A percentile compares a stretch with the other conserved stretches of the same genome.
phyloP scores from a whole-genome alignment of 2,797 vertebrate species.

The Lacerta viridis region DNA sequence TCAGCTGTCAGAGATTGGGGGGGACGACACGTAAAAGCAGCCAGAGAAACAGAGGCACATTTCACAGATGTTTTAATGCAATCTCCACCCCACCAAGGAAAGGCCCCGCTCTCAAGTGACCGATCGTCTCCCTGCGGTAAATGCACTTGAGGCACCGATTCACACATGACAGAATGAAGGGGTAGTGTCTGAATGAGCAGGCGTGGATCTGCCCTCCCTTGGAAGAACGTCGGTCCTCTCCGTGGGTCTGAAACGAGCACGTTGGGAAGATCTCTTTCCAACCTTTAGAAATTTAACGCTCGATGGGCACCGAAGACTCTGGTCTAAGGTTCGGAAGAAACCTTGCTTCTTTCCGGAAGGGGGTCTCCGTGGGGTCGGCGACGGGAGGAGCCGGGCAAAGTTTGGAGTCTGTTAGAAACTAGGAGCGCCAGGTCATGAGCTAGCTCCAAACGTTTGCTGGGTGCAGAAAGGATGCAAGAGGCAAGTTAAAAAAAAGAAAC shows the following conservation, averaged over 20 bases:
- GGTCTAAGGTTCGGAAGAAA: too few relatives aligned
- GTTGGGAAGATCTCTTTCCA: neutral
- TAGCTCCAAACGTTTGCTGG: neutral
- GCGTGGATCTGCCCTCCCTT: too few relatives aligned
- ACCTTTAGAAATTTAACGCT: too few relatives aligned
- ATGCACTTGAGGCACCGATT: neutral
- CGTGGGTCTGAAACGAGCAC: neutral
- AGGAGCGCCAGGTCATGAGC: neutral
- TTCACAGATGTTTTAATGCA: neutral
- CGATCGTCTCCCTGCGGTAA: too few relatives aligned
- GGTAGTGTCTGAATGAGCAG: too few relatives aligned
- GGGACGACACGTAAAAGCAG: rapidly evolving
- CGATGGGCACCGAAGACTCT: too few relatives aligned
- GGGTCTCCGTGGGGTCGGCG: neutral
- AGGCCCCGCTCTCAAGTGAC: neutral
- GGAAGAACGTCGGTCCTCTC: neutral
- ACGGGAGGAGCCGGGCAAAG: neutral
- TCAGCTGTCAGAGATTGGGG: too few relatives aligned
- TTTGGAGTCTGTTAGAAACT: too few relatives aligned
- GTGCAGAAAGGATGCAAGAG: neutral
- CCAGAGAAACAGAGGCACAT: too few relatives aligned
- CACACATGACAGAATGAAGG: neutral
- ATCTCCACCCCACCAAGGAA: too few relatives aligned
- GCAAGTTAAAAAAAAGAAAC: neutral
- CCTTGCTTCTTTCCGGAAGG: too few relatives aligned